Base-by-base conservation (phyloP, 2,888 invertebrate species). In the Melanchra persicariae region DNA sequence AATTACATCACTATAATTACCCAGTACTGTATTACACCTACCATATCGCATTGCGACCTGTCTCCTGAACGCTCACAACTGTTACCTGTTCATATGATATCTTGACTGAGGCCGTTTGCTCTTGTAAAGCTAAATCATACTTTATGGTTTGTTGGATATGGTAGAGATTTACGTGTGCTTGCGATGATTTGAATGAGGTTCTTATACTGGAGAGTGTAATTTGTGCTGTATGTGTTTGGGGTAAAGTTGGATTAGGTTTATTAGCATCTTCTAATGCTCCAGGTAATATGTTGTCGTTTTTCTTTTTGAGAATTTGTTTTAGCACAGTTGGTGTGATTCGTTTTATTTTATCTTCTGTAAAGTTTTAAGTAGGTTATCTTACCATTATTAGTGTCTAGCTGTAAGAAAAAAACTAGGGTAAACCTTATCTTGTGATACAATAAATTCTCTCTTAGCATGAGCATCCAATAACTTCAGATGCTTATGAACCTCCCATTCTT, bases 21-120 rank as follows among this genome's bases (percentile, higher is more conserved):
- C 30, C 12, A 24, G 57, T 59, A 59, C 40, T 43, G 15, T 51
- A 68, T 81, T 73, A 70, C 65, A 67, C 24, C 63, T 54, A 55
- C 34, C 57, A 70, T 84, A 81, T 86, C 64, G 58, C 37, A 63
- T 85, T 84, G 60, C 78, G 49, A 83, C 81, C 81, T 84, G 85
- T 84, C 84, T 77, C 70, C 75, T 70, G 82, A 77, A 49, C 55
- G 58, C 22, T 70, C 55, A 34, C 85, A 72, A 77, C 79, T 82
- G 79, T 77, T 77, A 68, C 69, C 69, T 68, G 74, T 34, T 9
- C 57, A 79, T 68, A 67, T 43, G 68, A 82, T 75, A 75, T 75
- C 69, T 70, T 64, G n/a, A 45, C 45, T 52, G 24, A 78, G 79
- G 61, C 26, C 78, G 62, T 63, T 45, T 55, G 17, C 34, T 26